Base-by-base conservation (phyloP, 2,797 vertebrate species). In the Lithobates pipiens region DNA sequence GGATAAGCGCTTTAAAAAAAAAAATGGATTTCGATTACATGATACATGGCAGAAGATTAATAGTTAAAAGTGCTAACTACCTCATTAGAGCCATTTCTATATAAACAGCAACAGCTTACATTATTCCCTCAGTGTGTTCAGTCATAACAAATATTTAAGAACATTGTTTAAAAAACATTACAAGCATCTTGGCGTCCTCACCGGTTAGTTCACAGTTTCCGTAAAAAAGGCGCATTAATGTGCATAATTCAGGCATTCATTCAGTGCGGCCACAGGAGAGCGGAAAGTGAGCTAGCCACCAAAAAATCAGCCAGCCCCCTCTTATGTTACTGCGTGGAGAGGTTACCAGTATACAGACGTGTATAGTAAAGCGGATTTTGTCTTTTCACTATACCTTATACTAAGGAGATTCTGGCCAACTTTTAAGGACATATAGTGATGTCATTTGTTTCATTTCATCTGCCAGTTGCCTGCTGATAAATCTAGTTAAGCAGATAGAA, bases 391-490 rank as follows among this genome's bases (percentile, higher is more conserved):
- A 46, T 46, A 74, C 39, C 10, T 27, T 15, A 27, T 74, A 50
- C 23, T 73, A 13, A 44, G 39, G 23, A 87, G 79, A 90, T 89
- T 73, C 90, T 90, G 91, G 88, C 90, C 90, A 90, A 89, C 89
- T 88, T 92, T 92, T 76, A 67, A 93, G 93, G 92, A 94, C 93
- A 91, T 88, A 88, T 46, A 86, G 34, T 93, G 88, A 93, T 92
- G 92, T 95, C 90, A 94, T 93, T 67, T 15, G 3, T 15, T 93
- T 93, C 92, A 92, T 91, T 93, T 89, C 79, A 88, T 85, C 80
- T 86, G 85, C 88, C 91, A 89, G 91, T 94, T 94, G 94, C 91
- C 93, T 88, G 87, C 84, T 94, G 93, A 92, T 86, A 85, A 87
- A 83, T 2, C 89, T 91, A 92, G 93, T 94, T 86, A 92, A 94